These are phyloP conservation scores for Tringa solitaria DNA, from an alignment of 2,113 vertebrate genomes.

Conservation along the genomic window DNA sequence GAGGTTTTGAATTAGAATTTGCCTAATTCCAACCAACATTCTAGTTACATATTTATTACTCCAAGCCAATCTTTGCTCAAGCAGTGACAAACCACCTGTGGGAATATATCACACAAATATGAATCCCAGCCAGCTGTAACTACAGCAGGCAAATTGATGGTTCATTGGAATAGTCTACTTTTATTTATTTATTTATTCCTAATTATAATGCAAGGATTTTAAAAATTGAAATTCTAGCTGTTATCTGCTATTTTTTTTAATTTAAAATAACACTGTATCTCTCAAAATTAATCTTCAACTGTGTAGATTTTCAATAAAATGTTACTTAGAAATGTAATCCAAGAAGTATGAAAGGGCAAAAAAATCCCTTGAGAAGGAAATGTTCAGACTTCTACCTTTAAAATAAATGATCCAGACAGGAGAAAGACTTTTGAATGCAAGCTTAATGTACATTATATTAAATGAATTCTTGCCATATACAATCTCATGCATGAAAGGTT, in stretches of 20 bases:
- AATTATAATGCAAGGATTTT: conserved; percentile 7
- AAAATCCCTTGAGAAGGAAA: background rate
- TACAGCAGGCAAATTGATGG: conserved; percentile 29
- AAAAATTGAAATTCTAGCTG: conserved; percentile 20
- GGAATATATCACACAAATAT: conserved; percentile 1
- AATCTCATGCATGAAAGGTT: conserved; percentile 21
- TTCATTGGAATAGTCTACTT: conserved; percentile 13
- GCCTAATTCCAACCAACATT: background rate
- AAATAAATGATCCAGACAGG: background rate
- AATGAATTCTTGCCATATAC: background rate
- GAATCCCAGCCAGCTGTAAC: conserved; percentile 46
- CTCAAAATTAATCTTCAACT: background rate
- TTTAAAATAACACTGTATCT: background rate
- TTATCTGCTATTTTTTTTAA: too few relatives aligned
- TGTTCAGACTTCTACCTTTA: background rate
- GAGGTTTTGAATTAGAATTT: background rate
- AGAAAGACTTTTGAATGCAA: background rate
- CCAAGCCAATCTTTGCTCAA: background rate
- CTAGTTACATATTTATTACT: background rate
- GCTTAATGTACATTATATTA: background rate
- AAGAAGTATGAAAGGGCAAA: background rate
- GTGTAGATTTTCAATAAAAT: background rate
- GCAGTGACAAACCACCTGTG: conserved; percentile 33
- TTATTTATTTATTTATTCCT: conserved; percentile 49
- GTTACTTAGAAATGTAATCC: background rate